Evolutionary conservation across 2,888 invertebrate genomes (phyloP).

Genomic region (Lamproptera curius): DNA sequence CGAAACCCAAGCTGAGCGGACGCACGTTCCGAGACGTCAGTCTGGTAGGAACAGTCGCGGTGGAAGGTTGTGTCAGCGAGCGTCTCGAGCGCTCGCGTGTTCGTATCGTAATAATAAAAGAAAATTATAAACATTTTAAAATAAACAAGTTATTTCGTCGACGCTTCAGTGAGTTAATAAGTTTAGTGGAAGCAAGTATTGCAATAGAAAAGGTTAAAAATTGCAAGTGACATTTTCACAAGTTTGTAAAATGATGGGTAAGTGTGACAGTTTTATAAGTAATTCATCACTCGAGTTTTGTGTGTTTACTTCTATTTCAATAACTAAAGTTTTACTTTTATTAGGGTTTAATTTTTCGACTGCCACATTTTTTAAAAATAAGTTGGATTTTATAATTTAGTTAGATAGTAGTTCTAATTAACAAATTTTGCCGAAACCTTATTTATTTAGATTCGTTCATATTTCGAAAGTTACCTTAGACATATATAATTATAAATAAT

Average conservation of each 20-base stretch:
- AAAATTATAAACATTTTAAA: constrained; percentile 22
- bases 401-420: no score
- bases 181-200: constrained; percentile 36
- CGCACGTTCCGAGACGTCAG: constrained; percentile 39
- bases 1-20: constrained; percentile 30
- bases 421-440: no score
- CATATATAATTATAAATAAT: no score
- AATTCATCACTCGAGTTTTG: neutral
- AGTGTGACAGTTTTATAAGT: constrained; percentile 34
- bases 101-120: constrained; percentile 35
- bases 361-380: no score
- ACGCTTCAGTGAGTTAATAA: constrained; percentile 26
- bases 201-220: constrained; percentile 1
- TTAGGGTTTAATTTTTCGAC: no score
- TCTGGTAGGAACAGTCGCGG: constrained; percentile 49
- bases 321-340: neutral
- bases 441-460: no score
- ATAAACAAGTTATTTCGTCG: constrained; percentile 33
- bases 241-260: constrained; percentile 47
- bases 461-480: no score
- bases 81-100: constrained; percentile 61
- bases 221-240: constrained; percentile 34
- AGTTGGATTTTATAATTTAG: no score
- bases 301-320: neutral
- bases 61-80: constrained; percentile 37